These are phyloP conservation scores for Subacronicta megacephala DNA, from an alignment of 2,888 invertebrate genomes.

Conservation along the genomic window DNA sequence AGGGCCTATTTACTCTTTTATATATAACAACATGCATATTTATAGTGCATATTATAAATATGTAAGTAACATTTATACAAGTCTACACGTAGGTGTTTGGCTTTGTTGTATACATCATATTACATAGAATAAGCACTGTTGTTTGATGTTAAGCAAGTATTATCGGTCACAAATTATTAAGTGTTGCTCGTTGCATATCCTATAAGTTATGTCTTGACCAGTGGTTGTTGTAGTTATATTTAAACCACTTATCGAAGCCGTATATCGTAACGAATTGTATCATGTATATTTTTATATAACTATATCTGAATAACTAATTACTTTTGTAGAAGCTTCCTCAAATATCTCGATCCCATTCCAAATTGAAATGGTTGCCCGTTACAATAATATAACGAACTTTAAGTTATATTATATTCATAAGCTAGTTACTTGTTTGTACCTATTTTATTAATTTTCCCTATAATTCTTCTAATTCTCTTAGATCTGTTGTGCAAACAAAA, in stretches of 20 bases:
- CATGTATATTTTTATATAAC: slow-evolving; percentile 45
- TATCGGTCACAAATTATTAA: slow-evolving; percentile 26
- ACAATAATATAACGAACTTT: too few relatives aligned
- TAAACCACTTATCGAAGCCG: slow-evolving; percentile 18
- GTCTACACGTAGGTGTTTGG: slow-evolving; percentile 32
- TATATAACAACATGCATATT: slow-evolving; percentile 8
- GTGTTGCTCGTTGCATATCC: slow-evolving; percentile 41
- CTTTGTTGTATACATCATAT: slow-evolving; percentile 45
- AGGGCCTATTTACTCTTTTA: slow-evolving; percentile 16
- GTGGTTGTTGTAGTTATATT: slow-evolving; percentile 5
- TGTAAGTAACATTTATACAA: slow-evolving; percentile 30
- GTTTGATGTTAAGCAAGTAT: slow-evolving; percentile 38
- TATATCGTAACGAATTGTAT: slow-evolving; percentile 27
- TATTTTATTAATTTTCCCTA: too few relatives aligned
- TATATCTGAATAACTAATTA: slow-evolving; percentile 35
- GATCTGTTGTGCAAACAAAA: too few relatives aligned
- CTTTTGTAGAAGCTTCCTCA: neutral
- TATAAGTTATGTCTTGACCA: slow-evolving; percentile 16
- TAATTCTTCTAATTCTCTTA: too few relatives aligned
- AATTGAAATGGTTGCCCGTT: too few relatives aligned
- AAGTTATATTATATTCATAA: too few relatives aligned
- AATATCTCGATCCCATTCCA: slow-evolving; percentile 3
- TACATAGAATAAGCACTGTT: slow-evolving; percentile 41
- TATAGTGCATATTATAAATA: slow-evolving; percentile 5
- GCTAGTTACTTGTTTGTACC: too few relatives aligned